A percentile compares a stretch with the other conserved stretches of the same genome.
These are phyloP conservation scores for Parauchenoglanis ngamensis DNA, from an alignment of 2,797 vertebrate genomes.

Conservation along the genomic window DNA sequence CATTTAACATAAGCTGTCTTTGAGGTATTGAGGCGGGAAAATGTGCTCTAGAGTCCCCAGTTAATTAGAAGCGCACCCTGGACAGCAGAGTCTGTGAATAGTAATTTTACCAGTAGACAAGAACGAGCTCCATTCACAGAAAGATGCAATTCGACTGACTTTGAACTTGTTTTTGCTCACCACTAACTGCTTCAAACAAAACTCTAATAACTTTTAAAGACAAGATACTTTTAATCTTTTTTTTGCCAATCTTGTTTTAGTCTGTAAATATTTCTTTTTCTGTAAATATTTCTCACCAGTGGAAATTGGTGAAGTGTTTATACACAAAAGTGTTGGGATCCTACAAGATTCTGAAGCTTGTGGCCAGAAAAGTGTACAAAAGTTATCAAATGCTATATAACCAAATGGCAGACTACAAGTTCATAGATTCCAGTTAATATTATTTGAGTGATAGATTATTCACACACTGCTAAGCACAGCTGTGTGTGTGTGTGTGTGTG, in stretches of 20 bases:
- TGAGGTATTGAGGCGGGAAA: not conserved
- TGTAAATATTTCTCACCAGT: not conserved
- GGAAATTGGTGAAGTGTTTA: not conserved
- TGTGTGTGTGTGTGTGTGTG: not conserved
- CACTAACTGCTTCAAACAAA: not conserved
- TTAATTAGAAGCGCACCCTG: not conserved
- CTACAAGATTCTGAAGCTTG: not conserved
- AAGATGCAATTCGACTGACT: too few relatives aligned
- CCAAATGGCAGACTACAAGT: not conserved
- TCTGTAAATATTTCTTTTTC: not conserved
- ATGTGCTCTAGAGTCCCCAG: not conserved
- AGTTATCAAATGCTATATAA: not conserved
- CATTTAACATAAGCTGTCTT: conserved; percentile 6
- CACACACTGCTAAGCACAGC: not conserved
- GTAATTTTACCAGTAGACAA: not conserved
- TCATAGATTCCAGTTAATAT: not conserved
- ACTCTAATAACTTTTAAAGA: not conserved
- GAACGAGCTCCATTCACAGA: not conserved
- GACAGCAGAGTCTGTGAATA: not conserved
- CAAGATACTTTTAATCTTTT: not conserved
- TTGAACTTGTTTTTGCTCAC: not conserved
- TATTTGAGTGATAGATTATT: not conserved
- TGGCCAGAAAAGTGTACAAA: not conserved
- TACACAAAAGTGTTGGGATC: not conserved
- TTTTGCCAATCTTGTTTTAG: not conserved